Base-by-base conservation (phyloP, 1,140 invertebrate species). In the Lordiphosa mommai region DNA sequence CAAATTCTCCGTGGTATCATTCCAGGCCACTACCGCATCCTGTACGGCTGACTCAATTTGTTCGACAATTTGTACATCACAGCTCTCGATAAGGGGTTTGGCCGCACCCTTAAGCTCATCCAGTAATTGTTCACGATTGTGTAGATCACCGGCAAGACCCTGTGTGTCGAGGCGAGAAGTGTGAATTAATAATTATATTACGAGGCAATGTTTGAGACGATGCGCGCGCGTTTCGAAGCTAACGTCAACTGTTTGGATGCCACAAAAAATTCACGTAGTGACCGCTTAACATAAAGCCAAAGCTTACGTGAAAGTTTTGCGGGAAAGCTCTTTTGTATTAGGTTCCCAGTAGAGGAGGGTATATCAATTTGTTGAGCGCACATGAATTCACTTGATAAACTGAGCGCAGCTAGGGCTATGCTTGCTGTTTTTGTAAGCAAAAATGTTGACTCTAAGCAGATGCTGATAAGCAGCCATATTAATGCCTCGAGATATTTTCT, bases 11-110 rank as follows among this genome's bases (percentile, higher is more conserved):
- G 92, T 93, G 12, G 94, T 95, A 74, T 93, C 93, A 57, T 94
- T 91, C 91, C 94, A 95, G 13, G 93, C 93, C 9, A 93, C 91
- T 33, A 94, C 93, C 1, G 94, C 94, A 80, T 94, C 93, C 80
- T 93, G 92, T 32, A 95, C 92, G 23, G 93, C 93, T 1, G 92
- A 91, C 46, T 93, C 91, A 53, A 95, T 93, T 68, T 91, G 90
- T 34, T 93, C 91, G 12, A 93, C 91, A 30, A 95, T 92, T 80
- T 93, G 92, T 0, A 93, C 91, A 65, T 92, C 91, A 74, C 93
- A 93, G 70, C 90, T 91, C 55, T 92, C 92, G 47, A 92, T 91
- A 58, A 96, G 88, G 6, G 94, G 94, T 44, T 93, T 92, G 0
- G 94, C 94, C 0, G 92, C 91, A 0, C 91, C 88, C 40, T 91